Conservation (phyloP, 2,113 vertebrate species). For the Bufo bufo region DNA sequence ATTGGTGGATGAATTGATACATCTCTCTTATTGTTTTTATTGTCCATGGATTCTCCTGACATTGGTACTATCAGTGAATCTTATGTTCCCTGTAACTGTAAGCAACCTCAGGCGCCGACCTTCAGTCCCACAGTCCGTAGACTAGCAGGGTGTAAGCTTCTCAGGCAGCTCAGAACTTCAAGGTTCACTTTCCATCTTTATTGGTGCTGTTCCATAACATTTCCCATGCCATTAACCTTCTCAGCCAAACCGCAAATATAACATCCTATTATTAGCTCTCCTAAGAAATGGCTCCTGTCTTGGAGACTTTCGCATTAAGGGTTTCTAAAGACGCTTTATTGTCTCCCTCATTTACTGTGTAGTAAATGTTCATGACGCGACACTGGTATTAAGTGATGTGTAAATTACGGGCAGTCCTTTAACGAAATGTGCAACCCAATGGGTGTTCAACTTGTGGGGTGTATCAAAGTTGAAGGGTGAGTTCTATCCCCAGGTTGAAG, state of each 20-base stretch:
- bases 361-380: neutral
- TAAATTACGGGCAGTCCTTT: neutral
- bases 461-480: too few species aligned
- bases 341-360: neutral
- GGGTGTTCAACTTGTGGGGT: too few species aligned
- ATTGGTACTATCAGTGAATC: constrained; percentile 8
- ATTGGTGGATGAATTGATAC: neutral
- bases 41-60: neutral
- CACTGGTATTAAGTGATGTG: neutral
- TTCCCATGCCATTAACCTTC: neutral
- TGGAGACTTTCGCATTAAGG: neutral
- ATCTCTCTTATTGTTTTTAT: neutral
- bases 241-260: neutral
- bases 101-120: neutral
- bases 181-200: constrained; percentile 15
- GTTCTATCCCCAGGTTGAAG: too few species aligned
- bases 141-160: neutral
- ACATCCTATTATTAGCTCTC: constrained; percentile 17
- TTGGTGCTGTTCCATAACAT: constrained; percentile 3
- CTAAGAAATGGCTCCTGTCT: neutral
- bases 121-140: neutral
- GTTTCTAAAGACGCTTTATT: neutral
- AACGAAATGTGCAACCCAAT: too few species aligned
- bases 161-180: neutral
- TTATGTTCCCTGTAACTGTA: neutral